Conservation (phyloP, 2,113 vertebrate genomes). For the Nibea albiflora region DNA sequence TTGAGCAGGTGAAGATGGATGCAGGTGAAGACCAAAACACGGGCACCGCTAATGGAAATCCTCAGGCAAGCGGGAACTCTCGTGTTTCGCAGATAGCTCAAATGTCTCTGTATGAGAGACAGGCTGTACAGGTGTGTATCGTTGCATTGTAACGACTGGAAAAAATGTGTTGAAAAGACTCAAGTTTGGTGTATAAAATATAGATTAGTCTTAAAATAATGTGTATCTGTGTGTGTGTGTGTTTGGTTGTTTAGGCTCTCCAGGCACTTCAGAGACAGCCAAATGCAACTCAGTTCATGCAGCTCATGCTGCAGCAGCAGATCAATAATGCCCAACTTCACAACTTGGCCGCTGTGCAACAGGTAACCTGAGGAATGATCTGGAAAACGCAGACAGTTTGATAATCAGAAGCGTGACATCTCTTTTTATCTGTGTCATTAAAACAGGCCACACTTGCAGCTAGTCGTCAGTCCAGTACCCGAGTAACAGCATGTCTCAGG, state of each 20-base stretch:
- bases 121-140: slow-evolving; percentile 91
- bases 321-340: slow-evolving; percentile 96
- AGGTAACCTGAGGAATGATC: slow-evolving; percentile 84
- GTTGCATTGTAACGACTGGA: slow-evolving; percentile 28
- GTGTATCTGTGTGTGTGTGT: neutral
- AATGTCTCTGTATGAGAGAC: slow-evolving; percentile 96
- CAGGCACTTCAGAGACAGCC: slow-evolving; percentile 97
- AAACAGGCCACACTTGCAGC: slow-evolving; percentile 95
- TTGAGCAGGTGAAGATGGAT: slow-evolving; percentile 87
- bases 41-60: slow-evolving; percentile 87
- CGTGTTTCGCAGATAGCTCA: slow-evolving; percentile 94
- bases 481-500: slow-evolving; percentile 89
- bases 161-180: neutral
- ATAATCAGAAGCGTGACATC: neutral
- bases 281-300: slow-evolving; percentile 97
- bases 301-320: slow-evolving; percentile 98
- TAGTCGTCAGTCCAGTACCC: slow-evolving; percentile 94
- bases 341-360: slow-evolving; percentile 97
- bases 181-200: neutral
- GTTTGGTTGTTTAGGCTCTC: slow-evolving; percentile 86
- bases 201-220: neutral
- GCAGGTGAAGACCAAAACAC: slow-evolving; percentile 95
- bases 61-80: slow-evolving; percentile 89
- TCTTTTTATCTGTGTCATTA: slow-evolving; percentile 4
- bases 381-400: neutral